These are phyloP conservation scores for Meandrusa payeni DNA, from an alignment of 2,888 invertebrate species.

Conservation along the genomic window DNA sequence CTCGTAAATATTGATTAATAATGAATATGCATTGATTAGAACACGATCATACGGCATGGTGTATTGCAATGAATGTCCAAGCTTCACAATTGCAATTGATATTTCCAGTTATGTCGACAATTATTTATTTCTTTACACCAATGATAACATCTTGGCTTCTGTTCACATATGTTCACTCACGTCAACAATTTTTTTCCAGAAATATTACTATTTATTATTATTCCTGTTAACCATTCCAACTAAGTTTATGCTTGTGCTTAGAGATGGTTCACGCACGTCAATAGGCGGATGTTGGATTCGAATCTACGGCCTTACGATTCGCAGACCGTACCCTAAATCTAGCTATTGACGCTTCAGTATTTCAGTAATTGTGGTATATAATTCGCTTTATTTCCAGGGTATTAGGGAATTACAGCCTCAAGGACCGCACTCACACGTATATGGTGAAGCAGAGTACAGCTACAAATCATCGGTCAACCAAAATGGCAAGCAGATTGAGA, in stretches of 20 bases:
- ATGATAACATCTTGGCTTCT: constrained; percentile 9
- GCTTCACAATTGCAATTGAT: no score
- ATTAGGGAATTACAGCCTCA: constrained; percentile 17
- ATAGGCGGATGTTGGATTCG: no score
- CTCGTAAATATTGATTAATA: background rate
- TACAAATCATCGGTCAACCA: constrained; percentile 78
- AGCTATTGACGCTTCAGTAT: no score
- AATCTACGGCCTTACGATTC: no score
- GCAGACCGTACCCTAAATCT: no score
- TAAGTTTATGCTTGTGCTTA: no score
- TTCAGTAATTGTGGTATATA: no score
- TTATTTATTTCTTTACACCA: constrained; percentile 5
- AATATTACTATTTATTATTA: no score
- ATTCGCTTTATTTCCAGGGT: constrained; percentile 13
- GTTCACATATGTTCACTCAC: no score
- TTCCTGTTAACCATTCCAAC: no score
- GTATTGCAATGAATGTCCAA: background rate
- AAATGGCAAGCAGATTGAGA: constrained; percentile 81
- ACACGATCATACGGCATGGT: constrained; percentile 2
- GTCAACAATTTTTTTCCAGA: no score
- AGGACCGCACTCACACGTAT: constrained; percentile 45
- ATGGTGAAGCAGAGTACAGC: constrained; percentile 83
- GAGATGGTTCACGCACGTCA: no score
- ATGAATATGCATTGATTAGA: background rate
- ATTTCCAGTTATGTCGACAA: background rate